Evolutionary conservation across 1,140 invertebrate genomes (phyloP).

Genomic region (Lerema accius): DNA sequence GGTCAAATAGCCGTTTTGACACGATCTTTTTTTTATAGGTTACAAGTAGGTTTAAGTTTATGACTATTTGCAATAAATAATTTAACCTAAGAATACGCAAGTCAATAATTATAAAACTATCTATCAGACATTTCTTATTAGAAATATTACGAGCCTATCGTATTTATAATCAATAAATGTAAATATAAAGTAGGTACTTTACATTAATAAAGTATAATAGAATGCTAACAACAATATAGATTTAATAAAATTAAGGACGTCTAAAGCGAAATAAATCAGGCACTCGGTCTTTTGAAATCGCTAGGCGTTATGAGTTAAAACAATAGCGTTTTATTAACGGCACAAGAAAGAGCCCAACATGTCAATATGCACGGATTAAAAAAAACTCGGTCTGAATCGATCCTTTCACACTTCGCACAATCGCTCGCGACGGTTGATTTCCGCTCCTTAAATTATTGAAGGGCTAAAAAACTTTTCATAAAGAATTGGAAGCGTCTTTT

Average conservation of each 20-base stretch:
- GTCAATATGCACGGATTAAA: conserved; percentile 65
- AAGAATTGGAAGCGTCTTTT: conserved; percentile 61
- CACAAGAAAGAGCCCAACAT: conserved; percentile 61
- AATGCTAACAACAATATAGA: conserved; percentile 5
- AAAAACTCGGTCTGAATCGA: conserved; percentile 73
- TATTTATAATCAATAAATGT: too few relatives aligned
- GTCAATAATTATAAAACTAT: too few relatives aligned
- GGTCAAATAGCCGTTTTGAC: too few relatives aligned
- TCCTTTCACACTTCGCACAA: conserved; percentile 80
- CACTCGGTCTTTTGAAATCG: conserved; percentile 14
- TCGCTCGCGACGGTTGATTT: conserved; percentile 76
- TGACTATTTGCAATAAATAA: too few relatives aligned
- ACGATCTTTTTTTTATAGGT: too few relatives aligned
- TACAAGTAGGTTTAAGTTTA: too few relatives aligned
- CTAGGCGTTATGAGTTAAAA: conserved; percentile 38
- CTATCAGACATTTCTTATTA: too few relatives aligned
- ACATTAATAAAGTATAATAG: background rate
- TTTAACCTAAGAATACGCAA: too few relatives aligned
- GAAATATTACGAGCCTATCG: too few relatives aligned
- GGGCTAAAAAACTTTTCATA: conserved; percentile 49
- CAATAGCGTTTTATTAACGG: conserved; percentile 42
- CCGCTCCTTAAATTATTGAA: conserved; percentile 66
- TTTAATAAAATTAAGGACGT: conserved; percentile 24
- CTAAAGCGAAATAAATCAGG: conserved; percentile 16
- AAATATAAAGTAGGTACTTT: too few relatives aligned